Evolutionary conservation across 2,113 vertebrate genomes (phyloP), one percentile per base, ranked within the genome.

Genomic region (Scomber colias): DNA sequence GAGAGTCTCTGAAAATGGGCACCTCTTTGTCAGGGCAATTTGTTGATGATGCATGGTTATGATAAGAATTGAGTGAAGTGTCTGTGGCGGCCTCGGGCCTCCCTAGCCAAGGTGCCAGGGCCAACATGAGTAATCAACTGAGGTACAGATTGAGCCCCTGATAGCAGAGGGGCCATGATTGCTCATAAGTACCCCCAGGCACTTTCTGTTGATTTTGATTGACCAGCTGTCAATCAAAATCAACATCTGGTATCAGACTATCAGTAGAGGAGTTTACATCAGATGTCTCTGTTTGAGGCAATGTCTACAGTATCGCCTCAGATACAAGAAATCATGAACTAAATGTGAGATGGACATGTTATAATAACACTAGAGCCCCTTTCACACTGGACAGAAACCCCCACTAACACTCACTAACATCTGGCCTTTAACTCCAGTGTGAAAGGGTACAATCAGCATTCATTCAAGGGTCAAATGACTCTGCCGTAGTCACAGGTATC

Each of bases 101-200:
- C 40, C 14, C 5, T 31, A 72, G 75, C 86, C 66, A 27, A 61
- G 60, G 54, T 30, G 13, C 17, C 50, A 0, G 50, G 87, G 81
- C 79, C 86, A 92, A 92, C 86, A 86, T 3, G 51, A 64, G 87
- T 89, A 93, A 94, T 94, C 92, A 92, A 46, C 74, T 13, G 0
- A 54, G 75, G 85, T 86, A 59, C 83, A 88, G 93, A 94, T 94
- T 71, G 83, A 88, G 82, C 56, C 71, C 54, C 71, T 69, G 93
- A 93, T 94, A 94, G 51, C 64, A 73, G 71, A 68, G 77, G 65
- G 67, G 63, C 80, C 63, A 84, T 94, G 92, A 94, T 94, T 94
- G 87, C 91, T 91, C 83, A 50, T 85, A 84, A 85, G 86, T 79
- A 84, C 71, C 87, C 81, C 71, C 71, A 40, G 89, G 85, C 77